Conservation (phyloP, 2,113 vertebrate genomes). For the Strix uralensis region DNA sequence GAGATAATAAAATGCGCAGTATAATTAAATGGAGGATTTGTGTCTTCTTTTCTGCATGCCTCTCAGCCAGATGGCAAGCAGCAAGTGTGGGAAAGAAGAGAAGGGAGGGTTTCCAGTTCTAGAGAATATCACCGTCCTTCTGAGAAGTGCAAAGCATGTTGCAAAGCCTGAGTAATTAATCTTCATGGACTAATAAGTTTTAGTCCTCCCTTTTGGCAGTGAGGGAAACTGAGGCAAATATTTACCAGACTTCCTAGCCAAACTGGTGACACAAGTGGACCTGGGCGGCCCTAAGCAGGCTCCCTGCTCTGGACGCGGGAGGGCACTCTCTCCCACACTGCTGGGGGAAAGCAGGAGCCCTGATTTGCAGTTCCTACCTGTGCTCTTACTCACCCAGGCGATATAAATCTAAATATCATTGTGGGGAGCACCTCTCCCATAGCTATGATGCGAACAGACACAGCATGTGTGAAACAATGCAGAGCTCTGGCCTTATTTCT, state of each 20-base stretch:
- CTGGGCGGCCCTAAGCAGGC: neutral
- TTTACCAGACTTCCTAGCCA: neutral
- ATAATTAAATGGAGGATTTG: constrained; percentile 28
- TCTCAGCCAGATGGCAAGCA: constrained; percentile 11
- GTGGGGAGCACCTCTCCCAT: neutral
- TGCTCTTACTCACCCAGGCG: neutral
- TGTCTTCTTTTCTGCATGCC: neutral
- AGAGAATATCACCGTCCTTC: neutral
- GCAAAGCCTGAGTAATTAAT: neutral
- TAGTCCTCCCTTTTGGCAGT: neutral
- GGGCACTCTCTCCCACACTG: neutral
- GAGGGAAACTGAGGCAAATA: neutral
- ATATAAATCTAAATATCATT: neutral
- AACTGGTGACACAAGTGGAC: neutral
- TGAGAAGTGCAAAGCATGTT: neutral
- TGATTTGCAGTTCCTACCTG: neutral
- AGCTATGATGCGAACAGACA: neutral
- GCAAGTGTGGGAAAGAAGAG: neutral
- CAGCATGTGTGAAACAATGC: neutral
- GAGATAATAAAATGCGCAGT: constrained; percentile 40
- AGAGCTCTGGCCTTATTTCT: neutral
- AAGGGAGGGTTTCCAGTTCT: neutral
- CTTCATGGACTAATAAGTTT: neutral
- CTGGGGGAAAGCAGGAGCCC: neutral
- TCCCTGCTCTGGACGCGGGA: neutral